Conservation (phyloP, 1,140 invertebrate species). For the Tenebrio molitor region DNA sequence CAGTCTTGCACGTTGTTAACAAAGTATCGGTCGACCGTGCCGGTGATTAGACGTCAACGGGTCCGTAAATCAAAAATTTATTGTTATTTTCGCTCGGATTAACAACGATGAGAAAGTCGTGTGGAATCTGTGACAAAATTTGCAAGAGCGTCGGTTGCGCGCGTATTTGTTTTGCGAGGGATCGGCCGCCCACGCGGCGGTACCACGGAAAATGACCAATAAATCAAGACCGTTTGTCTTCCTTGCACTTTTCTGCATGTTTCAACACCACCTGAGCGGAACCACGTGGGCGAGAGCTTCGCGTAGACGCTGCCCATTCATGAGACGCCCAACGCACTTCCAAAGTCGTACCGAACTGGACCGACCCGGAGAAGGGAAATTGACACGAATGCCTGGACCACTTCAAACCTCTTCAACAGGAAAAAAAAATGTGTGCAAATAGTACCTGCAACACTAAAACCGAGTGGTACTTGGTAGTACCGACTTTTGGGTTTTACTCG, state of each 20-base stretch:
- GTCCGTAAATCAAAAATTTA: conserved; percentile 30
- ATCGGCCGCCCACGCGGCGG: conserved; percentile 20
- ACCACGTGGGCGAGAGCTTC: conserved; percentile 21
- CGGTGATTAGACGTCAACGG: not conserved
- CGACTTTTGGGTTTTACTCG: too few relatives aligned
- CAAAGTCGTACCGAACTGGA: too few relatives aligned
- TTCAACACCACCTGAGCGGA: conserved; percentile 25
- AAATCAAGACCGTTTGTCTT: conserved; percentile 35
- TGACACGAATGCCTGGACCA: too few relatives aligned
- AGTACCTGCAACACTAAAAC: too few relatives aligned
- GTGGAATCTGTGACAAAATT: conserved; percentile 36
- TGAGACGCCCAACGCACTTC: too few relatives aligned
- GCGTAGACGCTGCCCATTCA: too few relatives aligned
- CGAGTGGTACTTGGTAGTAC: too few relatives aligned
- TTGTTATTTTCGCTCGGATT: conserved; percentile 11
- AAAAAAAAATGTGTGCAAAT: too few relatives aligned
- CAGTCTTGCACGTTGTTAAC: not conserved
- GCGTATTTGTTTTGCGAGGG: conserved; percentile 14
- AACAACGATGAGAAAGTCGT: conserved; percentile 25
- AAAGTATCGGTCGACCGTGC: not conserved
- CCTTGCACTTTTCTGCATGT: conserved; percentile 27
- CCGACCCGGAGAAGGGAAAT: too few relatives aligned
- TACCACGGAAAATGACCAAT: conserved; percentile 28
- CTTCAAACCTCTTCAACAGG: too few relatives aligned
- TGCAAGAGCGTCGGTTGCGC: conserved; percentile 31